Evolutionary conservation across 64 coral and sea anemone species (phyloP).

Genomic region (Pachyseris speciosa): DNA sequence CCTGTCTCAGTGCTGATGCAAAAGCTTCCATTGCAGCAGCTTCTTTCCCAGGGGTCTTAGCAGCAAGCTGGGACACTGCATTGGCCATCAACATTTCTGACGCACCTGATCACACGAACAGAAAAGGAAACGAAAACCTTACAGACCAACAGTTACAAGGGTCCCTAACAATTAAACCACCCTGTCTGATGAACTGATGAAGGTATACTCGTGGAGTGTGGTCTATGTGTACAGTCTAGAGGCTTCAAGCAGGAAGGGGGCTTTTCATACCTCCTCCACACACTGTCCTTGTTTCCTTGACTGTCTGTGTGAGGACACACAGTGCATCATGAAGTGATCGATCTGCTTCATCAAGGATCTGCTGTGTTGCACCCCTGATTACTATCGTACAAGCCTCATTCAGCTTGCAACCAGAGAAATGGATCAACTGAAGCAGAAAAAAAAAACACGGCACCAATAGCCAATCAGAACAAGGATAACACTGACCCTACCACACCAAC

Average conservation of each 20-base stretch:
- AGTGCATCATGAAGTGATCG: constrained; percentile 98
- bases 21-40: constrained; percentile 92
- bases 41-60: constrained; percentile 96
- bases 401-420: constrained; percentile 97
- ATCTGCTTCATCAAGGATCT: constrained; percentile 98
- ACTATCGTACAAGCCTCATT: constrained; percentile 99
- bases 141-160: neutral
- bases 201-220: too few relatives aligned
- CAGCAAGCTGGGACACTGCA: constrained; percentile 90
- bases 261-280: constrained; percentile 85
- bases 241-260: neutral
- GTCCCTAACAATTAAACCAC: neutral
- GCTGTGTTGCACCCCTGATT: constrained; percentile 93
- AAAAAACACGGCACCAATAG: neutral
- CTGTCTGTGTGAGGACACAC: constrained; percentile 97
- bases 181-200: too few relatives aligned
- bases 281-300: constrained; percentile 98
- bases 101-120: constrained; percentile 62
- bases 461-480: neutral
- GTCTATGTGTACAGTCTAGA: neutral
- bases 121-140: neutral
- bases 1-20: constrained; percentile 90
- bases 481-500: neutral
- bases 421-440: constrained; percentile 76
- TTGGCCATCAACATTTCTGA: constrained; percentile 99